These are phyloP conservation scores for Drosophila melanica DNA, from an alignment of 1,140 invertebrate genomes.

Conservation along the genomic window DNA sequence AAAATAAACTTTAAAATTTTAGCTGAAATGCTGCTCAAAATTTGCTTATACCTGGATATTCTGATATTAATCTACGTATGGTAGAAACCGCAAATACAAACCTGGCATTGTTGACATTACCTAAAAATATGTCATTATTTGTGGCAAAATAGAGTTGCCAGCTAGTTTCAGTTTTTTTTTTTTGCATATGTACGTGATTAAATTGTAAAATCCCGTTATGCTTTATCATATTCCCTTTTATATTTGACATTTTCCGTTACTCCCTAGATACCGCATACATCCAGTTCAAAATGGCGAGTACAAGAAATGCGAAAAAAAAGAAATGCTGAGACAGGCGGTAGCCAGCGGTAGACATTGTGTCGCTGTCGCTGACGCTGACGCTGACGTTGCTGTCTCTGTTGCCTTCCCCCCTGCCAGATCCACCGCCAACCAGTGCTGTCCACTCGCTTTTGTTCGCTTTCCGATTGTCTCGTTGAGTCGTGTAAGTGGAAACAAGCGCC, in stretches of 20 bases:
- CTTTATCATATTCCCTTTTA: background rate
- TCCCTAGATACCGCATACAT: constrained; percentile 5
- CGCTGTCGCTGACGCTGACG: constrained; percentile 53
- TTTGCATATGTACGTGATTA: background rate
- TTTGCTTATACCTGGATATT: no score
- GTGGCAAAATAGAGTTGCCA: no score
- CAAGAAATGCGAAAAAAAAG: constrained; percentile 10
- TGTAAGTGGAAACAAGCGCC: constrained; percentile 7
- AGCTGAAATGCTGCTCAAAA: no score
- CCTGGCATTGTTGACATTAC: no score
- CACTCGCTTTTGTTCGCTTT: constrained; percentile 18
- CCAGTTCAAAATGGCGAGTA: background rate
- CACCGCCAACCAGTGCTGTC: constrained; percentile 24
- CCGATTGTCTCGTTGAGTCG: constrained; percentile 19
- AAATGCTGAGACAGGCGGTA: constrained; percentile 35
- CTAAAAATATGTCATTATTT: no score
- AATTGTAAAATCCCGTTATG: background rate
- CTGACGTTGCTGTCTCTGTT: constrained; percentile 27
- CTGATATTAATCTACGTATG: no score
- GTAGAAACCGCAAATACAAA: no score
- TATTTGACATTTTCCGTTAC: background rate
- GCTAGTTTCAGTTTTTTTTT: no score
- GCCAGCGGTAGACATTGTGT: constrained; percentile 56
- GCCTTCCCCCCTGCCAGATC: background rate
- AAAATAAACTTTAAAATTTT: no score